phyloP scores from a whole-genome alignment of 2,113 vertebrate species.

The Thamnaconus septentrionalis region DNA sequence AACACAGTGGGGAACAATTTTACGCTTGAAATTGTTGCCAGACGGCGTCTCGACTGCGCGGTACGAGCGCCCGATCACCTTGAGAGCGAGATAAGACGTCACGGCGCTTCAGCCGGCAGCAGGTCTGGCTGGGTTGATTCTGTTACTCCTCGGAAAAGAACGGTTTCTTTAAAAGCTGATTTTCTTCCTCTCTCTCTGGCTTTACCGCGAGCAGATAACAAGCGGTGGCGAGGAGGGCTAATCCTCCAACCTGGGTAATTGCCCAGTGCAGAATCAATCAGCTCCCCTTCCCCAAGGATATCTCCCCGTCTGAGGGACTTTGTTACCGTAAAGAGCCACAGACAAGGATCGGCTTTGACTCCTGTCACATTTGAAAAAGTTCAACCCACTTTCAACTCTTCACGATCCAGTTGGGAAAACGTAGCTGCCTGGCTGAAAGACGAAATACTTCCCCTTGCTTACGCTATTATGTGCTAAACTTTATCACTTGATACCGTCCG shows the following conservation, averaged over 20 bases:
- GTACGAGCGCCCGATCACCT: conserved; percentile 17
- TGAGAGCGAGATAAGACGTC: conserved; percentile 40
- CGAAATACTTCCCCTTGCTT: too few relatives aligned
- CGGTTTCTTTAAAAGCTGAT: conserved; percentile 1
- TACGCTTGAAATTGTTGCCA: conserved; percentile 31
- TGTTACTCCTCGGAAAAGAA: background rate
- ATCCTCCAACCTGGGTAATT: conserved; percentile 51
- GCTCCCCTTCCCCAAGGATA: conserved; percentile 40
- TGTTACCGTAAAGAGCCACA: conserved; percentile 15
- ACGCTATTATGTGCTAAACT: too few relatives aligned
- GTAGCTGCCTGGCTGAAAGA: too few relatives aligned
- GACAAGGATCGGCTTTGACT: too few relatives aligned
- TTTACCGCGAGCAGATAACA: conserved; percentile 44
- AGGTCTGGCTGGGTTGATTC: conserved; percentile 3
- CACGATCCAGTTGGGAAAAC: too few relatives aligned
- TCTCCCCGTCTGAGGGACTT: conserved; percentile 44
- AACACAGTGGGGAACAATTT: conserved; percentile 46
- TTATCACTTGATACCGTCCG: too few relatives aligned
- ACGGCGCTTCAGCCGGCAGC: background rate
- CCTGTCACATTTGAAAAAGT: too few relatives aligned
- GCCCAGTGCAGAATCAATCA: conserved; percentile 53
- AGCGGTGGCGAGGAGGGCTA: conserved; percentile 29
- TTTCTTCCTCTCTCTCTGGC: conserved; percentile 25
- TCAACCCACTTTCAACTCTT: too few relatives aligned
- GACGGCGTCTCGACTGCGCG: conserved; percentile 5